Evolutionary conservation across 2,888 invertebrate genomes (phyloP).

Genomic region (Aethes cnicana): DNA sequence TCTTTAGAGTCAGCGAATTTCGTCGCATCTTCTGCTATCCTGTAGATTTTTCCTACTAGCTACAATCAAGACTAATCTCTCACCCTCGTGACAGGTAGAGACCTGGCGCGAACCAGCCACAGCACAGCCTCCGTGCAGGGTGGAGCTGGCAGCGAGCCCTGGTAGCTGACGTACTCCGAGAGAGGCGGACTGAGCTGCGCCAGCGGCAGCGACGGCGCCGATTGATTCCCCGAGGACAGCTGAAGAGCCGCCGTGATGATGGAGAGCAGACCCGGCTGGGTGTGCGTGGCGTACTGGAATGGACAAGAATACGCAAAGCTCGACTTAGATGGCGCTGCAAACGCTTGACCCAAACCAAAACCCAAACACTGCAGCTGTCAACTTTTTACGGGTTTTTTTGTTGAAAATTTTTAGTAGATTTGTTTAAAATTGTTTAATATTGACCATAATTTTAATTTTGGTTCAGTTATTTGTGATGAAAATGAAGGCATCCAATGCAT

Average conservation of each 20-base stretch:
- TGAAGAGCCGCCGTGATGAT: slow-evolving; percentile 42
- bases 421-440: no score
- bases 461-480: no score
- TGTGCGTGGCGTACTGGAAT: slow-evolving; percentile 53
- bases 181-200: slow-evolving; percentile 54
- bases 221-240: slow-evolving; percentile 14
- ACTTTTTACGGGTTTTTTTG: no score
- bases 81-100: slow-evolving; percentile 56
- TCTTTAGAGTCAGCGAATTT: no score
- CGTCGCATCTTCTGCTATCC: no score
- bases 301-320: no score
- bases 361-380: no score
- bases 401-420: no score
- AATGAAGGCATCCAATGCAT: no score
- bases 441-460: no score
- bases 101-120: slow-evolving; percentile 60
- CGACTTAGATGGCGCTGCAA: no score
- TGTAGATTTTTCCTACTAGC: background rate
- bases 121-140: slow-evolving; percentile 64
- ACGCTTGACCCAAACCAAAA: no score
- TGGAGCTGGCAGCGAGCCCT: slow-evolving; percentile 61
- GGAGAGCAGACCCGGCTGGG: slow-evolving; percentile 48
- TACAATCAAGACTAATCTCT: slow-evolving; percentile 28
- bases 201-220: slow-evolving; percentile 39
- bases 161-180: slow-evolving; percentile 59